Evolutionary conservation across 2,797 vertebrate species (phyloP), one percentile per base, ranked within the genome.

Genomic region (Crenuchus spilurus): DNA sequence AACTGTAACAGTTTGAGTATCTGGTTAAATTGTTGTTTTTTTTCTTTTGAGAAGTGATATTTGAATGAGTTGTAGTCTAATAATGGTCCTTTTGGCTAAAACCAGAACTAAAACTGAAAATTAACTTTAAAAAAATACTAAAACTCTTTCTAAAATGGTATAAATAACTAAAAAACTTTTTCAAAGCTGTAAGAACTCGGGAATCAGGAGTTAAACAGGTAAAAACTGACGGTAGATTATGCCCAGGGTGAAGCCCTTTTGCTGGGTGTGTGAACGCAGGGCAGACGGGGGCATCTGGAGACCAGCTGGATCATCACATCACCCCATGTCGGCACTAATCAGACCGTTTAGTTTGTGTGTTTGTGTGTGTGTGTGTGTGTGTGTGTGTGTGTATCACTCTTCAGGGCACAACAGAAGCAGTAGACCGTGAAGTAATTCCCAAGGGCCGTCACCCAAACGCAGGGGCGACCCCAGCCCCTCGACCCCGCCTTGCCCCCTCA

Each of bases 401-500:
- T 48, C 78, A 54, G 42, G 74, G 52, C 54, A 78, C 41, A 84
- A 68, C 35, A 72, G 74, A 77, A 65, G 74, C 72, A 72, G 79
- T 46, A 78, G 44, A 80, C 80, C 69, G 48, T 63, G 78, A 73
- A 69, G 68, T 76, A 48, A 42, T 71, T 73, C 72, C 80, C 57
- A 64, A 70, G 79, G 81, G 72, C 80, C 75, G 72, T 49, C 70
- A 76, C 63, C 14, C 75, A 70, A 35, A 67, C 77, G 42, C 72
- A 72, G 55, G 70, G 22, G 55, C 68, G 83, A 83, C 82, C 80
- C 71, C 75, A 16, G 13, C 33, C 55, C 33, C 9, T 10, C 24
- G 3, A 6, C 0, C 54, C 51, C 49, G n/a, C n/a, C 51, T 54
- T 33, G 51, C 68, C 79, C 84, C 80, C 84, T 80, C 89, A 86